Evolutionary conservation across 2,797 vertebrate species (phyloP), one percentile per base, ranked within the genome.

Genomic region (Sparus aurata): DNA sequence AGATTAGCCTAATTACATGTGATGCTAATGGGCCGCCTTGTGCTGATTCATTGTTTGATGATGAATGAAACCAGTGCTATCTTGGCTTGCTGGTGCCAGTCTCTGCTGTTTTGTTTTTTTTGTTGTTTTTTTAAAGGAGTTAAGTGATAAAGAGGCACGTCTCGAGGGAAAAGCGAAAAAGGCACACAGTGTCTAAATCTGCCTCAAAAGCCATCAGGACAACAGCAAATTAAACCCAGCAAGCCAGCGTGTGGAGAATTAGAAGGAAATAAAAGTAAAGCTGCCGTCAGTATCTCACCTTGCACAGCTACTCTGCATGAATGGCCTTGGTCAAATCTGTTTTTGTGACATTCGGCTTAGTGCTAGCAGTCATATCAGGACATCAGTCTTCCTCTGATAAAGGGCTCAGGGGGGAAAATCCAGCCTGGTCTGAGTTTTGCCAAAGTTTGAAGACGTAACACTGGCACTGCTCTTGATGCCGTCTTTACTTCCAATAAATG

Each of bases 1-100:
- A 85, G 72, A 91, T 93, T 79, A 82, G 71, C 79, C 75, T 87
- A 85, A 90, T 93, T 89, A 85, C 68, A 79, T 80, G 66, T 87
- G 65, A 90, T 84, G 47, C 73, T 87, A 85, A 90, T 86, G 68
- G 77, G n/a, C 57, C 70, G 65, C 54, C 50, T 82, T 78, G 73
- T 22, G 54, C 38, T 70, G 79, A 80, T 68, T 82, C 46, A 76
- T 70, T 80, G 83, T 82, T 80, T 84, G 65, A 68, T 68, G 57
- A 83, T 82, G 71, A 87, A 85, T 84, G 64, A 75, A 81, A 79
- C 34, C 61, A 38, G 63, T 23, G 30, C 43, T 63, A 45, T 87
- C 69, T 70, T 62, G 50, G 72, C 69, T 79, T 69, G 41, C 57
- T 73, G 84, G 76, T 84, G 77, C 82, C 73, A 74, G 38, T 66